Conservation (phyloP, 2,113 vertebrate species). For the Thamnaconus septentrionalis region DNA sequence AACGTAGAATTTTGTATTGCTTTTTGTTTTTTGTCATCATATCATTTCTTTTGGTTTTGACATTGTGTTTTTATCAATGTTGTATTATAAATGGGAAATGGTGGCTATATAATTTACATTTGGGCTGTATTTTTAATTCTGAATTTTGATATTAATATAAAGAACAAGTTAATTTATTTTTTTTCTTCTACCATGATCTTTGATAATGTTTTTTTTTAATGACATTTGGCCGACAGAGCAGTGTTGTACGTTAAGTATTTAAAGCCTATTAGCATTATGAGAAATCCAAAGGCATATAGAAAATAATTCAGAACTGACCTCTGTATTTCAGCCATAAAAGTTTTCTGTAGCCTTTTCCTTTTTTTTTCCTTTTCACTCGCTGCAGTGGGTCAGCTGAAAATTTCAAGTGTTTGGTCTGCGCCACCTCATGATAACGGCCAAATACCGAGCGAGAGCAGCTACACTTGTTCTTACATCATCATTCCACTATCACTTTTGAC, state of each 20-base stretch:
- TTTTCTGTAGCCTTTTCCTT: neutral
- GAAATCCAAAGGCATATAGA: slow-evolving; percentile 50
- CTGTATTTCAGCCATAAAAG: slow-evolving; percentile 48
- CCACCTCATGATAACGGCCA: slow-evolving; percentile 40
- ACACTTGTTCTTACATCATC: slow-evolving; percentile 20
- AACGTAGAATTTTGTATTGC: slow-evolving; percentile 1
- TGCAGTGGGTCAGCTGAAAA: slow-evolving; percentile 50
- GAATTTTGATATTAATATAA: slow-evolving; percentile 84
- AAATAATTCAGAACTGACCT: slow-evolving; percentile 60
- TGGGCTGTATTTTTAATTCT: slow-evolving; percentile 71
- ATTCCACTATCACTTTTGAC: slow-evolving; percentile 17
- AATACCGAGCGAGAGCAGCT: slow-evolving; percentile 30
- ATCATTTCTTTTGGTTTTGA: slow-evolving; percentile 8
- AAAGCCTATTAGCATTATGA: slow-evolving; percentile 74
- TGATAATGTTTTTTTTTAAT: slow-evolving; percentile 44
- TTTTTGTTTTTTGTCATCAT: slow-evolving; percentile 15
- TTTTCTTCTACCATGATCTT: slow-evolving; percentile 72
- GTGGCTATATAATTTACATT: slow-evolving; percentile 64
- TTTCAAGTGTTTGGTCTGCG: slow-evolving; percentile 57
- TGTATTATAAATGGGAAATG: slow-evolving; percentile 73
- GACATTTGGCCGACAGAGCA: slow-evolving; percentile 71
- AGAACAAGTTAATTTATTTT: slow-evolving; percentile 84
- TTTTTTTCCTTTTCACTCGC: slow-evolving; percentile 6
- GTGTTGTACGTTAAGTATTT: slow-evolving; percentile 82
- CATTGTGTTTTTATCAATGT: slow-evolving; percentile 67